These are phyloP conservation scores for Peromyscus polionotus DNA, from an alignment of 2,113 vertebrate genomes.

Conservation along the genomic window DNA sequence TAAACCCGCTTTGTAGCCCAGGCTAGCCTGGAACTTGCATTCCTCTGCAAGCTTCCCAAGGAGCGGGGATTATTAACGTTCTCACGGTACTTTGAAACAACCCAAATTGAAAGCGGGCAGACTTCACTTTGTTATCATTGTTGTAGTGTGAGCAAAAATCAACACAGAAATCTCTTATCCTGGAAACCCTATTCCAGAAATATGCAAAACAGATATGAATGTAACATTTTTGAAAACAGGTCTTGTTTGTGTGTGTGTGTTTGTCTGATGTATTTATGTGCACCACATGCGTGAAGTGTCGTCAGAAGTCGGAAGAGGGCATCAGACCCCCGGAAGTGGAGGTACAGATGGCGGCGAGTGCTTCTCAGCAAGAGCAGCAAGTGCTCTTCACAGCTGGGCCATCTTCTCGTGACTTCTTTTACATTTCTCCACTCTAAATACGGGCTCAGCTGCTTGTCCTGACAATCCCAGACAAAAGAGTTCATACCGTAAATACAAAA, in stretches of 20 bases:
- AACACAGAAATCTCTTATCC: neutral
- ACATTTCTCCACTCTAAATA: conserved; percentile 54
- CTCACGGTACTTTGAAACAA: neutral
- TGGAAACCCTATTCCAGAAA: neutral
- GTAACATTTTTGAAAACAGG: neutral
- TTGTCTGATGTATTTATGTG: neutral
- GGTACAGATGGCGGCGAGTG: neutral
- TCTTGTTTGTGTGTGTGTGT: neutral
- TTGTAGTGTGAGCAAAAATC: neutral
- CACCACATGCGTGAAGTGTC: neutral
- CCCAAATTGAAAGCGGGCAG: neutral
- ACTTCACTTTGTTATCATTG: neutral
- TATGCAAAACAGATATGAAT: conserved; percentile 5
- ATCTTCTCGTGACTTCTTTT: neutral
- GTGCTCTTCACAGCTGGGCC: neutral
- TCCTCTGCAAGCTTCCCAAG: neutral
- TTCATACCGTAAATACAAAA: conserved; percentile 48
- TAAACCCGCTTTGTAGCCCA: neutral
- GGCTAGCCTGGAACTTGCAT: neutral
- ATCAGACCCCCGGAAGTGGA: neutral
- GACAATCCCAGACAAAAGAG: conserved; percentile 9
- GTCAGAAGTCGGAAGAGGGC: neutral
- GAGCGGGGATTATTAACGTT: neutral
- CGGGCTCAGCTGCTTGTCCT: conserved; percentile 57
- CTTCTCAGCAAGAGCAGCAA: neutral